phyloP scores from a whole-genome alignment of 1,140 invertebrate species.

The Drosophila sucinea region DNA sequence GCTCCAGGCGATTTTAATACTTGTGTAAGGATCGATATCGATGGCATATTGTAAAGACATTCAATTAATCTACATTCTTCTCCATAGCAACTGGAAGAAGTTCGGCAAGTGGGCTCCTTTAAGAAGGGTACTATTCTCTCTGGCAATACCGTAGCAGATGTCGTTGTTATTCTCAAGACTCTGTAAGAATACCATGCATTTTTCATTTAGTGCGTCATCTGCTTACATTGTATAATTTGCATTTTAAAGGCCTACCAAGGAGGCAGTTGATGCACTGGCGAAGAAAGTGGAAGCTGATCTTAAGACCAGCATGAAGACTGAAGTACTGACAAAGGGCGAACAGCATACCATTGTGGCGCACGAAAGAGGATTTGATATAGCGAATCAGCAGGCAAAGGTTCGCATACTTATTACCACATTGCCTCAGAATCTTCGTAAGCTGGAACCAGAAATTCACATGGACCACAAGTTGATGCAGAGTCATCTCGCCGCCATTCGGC shows the following conservation, averaged over 20 bases:
- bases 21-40: constrained; percentile 90
- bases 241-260: constrained; percentile 90
- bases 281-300: constrained; percentile 94
- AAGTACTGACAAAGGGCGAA: constrained; percentile 86
- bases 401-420: constrained; percentile 96
- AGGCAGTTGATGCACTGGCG: constrained; percentile 95
- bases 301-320: constrained; percentile 87
- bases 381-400: constrained; percentile 91
- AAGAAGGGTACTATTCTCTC: constrained; percentile 99
- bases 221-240: not conserved
- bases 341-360: constrained; percentile 87
- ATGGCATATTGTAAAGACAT: not conserved
- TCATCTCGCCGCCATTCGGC: constrained; percentile 96
- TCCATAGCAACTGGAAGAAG: constrained; percentile 95
- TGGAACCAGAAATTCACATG: constrained; percentile 96
- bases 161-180: constrained; percentile 99
- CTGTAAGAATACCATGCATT: constrained; percentile 80
- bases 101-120: constrained; percentile 97
- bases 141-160: constrained; percentile 97
- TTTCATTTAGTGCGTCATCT: not conserved
- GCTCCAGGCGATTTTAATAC: constrained; percentile 97
- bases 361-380: constrained; percentile 93
- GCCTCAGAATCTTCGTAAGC: constrained; percentile 95
- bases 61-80: not conserved
- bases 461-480: constrained; percentile 93